Evolutionary conservation across 2,113 vertebrate species (phyloP).

Genomic region (Odontophorus gujanensis): DNA sequence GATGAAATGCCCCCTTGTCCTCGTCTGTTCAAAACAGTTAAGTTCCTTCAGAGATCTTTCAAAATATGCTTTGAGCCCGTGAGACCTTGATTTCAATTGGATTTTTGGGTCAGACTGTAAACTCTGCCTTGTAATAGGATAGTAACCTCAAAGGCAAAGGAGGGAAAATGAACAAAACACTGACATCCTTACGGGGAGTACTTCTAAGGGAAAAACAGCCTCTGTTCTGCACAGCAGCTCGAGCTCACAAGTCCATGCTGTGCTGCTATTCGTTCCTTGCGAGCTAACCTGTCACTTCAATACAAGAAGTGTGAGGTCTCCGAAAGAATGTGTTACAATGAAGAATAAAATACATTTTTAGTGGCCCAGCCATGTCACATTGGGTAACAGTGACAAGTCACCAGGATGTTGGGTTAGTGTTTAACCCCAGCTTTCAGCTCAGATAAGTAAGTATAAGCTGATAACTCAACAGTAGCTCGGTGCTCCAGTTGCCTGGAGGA

Average conservation of each 20-base stretch:
- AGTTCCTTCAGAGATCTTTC: background rate
- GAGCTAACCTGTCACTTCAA: background rate
- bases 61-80: rapidly evolving
- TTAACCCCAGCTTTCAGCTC: background rate
- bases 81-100: background rate
- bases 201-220: background rate
- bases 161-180: background rate
- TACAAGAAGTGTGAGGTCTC: rapidly evolving
- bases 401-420: rapidly evolving
- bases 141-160: background rate
- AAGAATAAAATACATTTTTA: background rate
- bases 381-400: background rate
- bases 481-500: background rate
- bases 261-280: background rate
- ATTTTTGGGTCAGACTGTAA: background rate
- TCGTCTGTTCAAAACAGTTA: background rate
- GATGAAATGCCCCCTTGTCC: background rate
- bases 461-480: background rate
- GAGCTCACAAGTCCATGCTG: background rate
- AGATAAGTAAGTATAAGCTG: background rate
- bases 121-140: rapidly evolving
- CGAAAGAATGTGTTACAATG: background rate
- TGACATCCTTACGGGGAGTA: background rate
- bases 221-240: rapidly evolving
- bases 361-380: background rate